Evolutionary conservation across 2,888 invertebrate genomes (phyloP), one percentile per base, ranked within the genome.

Genomic region (Crepidodera aurea): DNA sequence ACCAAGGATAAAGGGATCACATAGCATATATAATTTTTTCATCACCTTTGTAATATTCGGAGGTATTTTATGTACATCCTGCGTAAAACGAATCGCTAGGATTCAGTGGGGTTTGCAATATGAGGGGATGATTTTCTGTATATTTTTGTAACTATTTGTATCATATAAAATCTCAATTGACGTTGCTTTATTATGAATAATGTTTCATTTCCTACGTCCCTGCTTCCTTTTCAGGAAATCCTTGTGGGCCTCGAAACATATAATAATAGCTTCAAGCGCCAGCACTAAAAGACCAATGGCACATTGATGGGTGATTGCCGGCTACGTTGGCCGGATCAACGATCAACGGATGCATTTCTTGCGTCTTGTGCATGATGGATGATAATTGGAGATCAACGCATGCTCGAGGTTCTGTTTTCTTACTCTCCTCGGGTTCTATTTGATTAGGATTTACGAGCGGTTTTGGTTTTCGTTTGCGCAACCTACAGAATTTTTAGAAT

Each of bases 21-120:
- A 75, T 66, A 56, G 68, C 16, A 56, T 75, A 74, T 6, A 60
- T 62, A 5, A 75, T 73, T 64, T 72, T 61, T 61, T 67, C 64
- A 7, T 42, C 57, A 2, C 29, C 27, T 25, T 61, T 58, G 32
- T 62, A 62, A 42, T 54, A 64, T 10, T n/a, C 8, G 7, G 5
- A 8, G 27, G 15, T 39, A 19, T 59, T 61, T 6, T 56, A 61
- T 12, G 65, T 67, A 22, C 68, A 32, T 0, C 68, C 69, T 1
- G 63, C 65, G 39, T 59, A 68, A 46, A 69, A 69, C 3, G 58
- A 59, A 15, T 66, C 66, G 10, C 67, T 27, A n/a, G 65, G 66
- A 29, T 61, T 64, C 0, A 69, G 59, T 2, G 70, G 55, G 29
- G 29, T 1, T n/a, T 51, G n/a, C 10, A 8, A 2, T 15, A 37